These are phyloP conservation scores for Suillia variegata DNA, from an alignment of 2,888 invertebrate genomes.

Conservation along the genomic window DNA sequence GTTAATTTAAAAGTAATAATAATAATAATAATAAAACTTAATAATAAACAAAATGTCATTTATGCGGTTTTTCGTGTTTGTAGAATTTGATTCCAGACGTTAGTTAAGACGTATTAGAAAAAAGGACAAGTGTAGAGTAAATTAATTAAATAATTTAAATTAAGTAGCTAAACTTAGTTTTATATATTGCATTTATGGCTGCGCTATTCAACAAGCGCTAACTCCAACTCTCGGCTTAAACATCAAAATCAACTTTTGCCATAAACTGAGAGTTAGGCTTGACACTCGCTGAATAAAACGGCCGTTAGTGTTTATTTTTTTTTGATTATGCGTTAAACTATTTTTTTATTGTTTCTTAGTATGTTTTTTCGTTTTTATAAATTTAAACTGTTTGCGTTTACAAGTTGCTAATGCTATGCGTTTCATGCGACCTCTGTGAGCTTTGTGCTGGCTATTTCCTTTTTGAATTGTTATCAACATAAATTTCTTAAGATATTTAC, in stretches of 20 bases:
- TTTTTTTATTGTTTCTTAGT: constrained; percentile 11
- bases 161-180: constrained; percentile 28
- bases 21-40: constrained; percentile 15
- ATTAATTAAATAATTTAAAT: constrained; percentile 12
- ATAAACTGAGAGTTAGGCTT: too few relatives aligned
- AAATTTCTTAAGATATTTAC: background rate
- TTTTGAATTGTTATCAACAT: too few relatives aligned
- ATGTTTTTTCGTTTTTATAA: constrained; percentile 2
- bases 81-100: constrained; percentile 29
- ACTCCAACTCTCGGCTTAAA: too few relatives aligned
- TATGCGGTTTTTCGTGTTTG: constrained; percentile 9
- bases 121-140: constrained; percentile 48
- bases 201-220: too few relatives aligned
- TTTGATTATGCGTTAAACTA: background rate
- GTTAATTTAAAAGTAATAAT: constrained; percentile 25
- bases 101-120: constrained; percentile 37
- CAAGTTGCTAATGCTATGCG: constrained; percentile 9
- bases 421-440: background rate
- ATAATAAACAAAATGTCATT: constrained; percentile 19
- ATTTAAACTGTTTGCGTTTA: constrained; percentile 10
- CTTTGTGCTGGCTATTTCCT: constrained; percentile 5
- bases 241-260: too few relatives aligned
- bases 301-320: background rate
- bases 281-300: too few relatives aligned
- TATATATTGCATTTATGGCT: constrained; percentile 33